Evolutionary conservation across 2,113 vertebrate genomes (phyloP).

Genomic region (Casuarius casuarius): DNA sequence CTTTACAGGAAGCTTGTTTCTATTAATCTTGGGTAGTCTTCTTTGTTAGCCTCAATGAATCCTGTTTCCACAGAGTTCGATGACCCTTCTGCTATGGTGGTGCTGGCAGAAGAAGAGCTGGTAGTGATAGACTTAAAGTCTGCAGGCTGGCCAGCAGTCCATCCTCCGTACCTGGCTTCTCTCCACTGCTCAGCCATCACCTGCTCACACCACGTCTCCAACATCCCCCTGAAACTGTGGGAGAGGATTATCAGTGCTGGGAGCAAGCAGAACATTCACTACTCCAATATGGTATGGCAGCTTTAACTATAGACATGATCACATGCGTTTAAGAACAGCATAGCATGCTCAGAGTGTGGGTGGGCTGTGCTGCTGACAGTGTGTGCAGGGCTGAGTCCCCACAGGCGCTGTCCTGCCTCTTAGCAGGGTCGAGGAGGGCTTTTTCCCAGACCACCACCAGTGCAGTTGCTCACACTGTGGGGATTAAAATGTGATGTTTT

Average conservation of each 20-base stretch:
- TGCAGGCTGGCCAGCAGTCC: constrained; percentile 90
- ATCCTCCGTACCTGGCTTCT: constrained; percentile 93
- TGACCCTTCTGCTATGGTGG: constrained; percentile 90
- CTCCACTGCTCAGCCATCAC: constrained; percentile 98
- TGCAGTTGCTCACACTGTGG: not conserved
- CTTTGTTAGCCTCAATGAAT: not conserved
- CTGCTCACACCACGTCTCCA: constrained; percentile 94
- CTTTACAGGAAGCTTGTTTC: not conserved
- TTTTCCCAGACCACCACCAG: constrained; percentile 2
- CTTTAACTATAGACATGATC: not conserved
- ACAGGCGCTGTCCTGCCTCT: not conserved
- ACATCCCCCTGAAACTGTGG: constrained; percentile 96
- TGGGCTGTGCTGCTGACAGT: not conserved
- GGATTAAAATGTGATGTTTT: not conserved
- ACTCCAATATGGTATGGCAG: constrained; percentile 87
- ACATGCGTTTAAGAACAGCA: not conserved
- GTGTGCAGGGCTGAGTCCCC: not conserved
- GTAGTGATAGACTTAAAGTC: constrained; percentile 92
- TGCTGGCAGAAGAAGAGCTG: constrained; percentile 95
- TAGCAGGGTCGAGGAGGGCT: not conserved
- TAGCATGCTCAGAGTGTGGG: not conserved
- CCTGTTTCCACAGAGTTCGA: constrained; percentile 77
- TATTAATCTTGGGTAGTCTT: not conserved
- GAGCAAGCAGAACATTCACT: constrained; percentile 86
- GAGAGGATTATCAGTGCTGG: constrained; percentile 87